phyloP scores from a whole-genome alignment of 2,113 vertebrate genomes.

The Oryzias curvinotus region DNA sequence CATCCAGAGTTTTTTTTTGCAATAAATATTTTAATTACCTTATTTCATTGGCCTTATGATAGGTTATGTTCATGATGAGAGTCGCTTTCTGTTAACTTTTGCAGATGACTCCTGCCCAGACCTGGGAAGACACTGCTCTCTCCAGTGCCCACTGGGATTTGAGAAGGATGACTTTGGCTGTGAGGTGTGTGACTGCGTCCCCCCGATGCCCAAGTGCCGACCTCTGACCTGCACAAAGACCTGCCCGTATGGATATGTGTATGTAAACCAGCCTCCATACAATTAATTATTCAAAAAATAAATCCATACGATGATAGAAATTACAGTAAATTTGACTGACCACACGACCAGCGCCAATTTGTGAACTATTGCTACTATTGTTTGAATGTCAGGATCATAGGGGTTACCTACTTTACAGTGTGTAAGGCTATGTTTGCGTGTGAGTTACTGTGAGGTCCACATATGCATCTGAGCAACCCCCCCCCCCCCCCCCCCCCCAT shows the following conservation, averaged over 20 bases:
- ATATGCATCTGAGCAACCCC: slow-evolving; percentile 27
- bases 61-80: slow-evolving; percentile 3
- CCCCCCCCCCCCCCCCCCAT: slow-evolving; percentile 22
- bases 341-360: no score
- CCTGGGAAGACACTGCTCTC: slow-evolving; percentile 71
- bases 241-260: slow-evolving; percentile 82
- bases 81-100: slow-evolving; percentile 56
- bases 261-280: slow-evolving; percentile 51
- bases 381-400: slow-evolving; percentile 38
- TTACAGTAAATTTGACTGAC: no score
- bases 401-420: slow-evolving; percentile 27
- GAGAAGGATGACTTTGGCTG: slow-evolving; percentile 77
- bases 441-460: slow-evolving; percentile 45
- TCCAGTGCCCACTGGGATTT: slow-evolving; percentile 77
- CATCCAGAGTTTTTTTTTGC: background rate
- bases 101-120: slow-evolving; percentile 80
- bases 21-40: no score
- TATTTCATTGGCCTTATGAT: no score
- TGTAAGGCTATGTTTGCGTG: slow-evolving; percentile 28
- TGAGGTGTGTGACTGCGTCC: slow-evolving; percentile 78
- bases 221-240: slow-evolving; percentile 80
- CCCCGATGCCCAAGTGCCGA: slow-evolving; percentile 69
- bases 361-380: slow-evolving; percentile 11
- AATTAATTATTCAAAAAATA: no score
- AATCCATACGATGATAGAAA: no score